A percentile compares a stretch with the other conserved stretches of the same genome.
Evolutionary conservation across 2,888 invertebrate species (phyloP).

Genomic region (Mythimna vitellina): DNA sequence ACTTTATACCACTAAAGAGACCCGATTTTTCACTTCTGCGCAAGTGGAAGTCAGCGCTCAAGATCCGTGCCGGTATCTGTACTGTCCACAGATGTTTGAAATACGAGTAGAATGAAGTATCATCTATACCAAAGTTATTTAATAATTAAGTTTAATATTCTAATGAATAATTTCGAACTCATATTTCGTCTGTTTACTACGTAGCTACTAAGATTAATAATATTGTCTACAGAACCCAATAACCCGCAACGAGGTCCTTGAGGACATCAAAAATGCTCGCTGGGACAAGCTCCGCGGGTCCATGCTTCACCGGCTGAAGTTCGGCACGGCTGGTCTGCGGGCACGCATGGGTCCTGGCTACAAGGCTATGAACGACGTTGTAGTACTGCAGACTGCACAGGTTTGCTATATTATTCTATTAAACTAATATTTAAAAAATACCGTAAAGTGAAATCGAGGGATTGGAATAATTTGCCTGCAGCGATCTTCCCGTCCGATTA

Average conservation of each 20-base stretch:
- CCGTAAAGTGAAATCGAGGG: too few species aligned
- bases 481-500: too few species aligned
- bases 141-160: too few species aligned
- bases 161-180: background rate
- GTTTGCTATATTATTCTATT: constrained; percentile 63
- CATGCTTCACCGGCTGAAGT: constrained; percentile 93
- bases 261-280: constrained; percentile 89
- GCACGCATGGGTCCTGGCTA: constrained; percentile 98
- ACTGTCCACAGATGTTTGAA: too few species aligned
- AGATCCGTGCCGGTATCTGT: too few species aligned
- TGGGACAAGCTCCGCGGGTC: constrained; percentile 91
- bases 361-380: constrained; percentile 98
- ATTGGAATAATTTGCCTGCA: too few species aligned
- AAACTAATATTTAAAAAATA: too few species aligned
- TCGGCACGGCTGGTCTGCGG: constrained; percentile 98
- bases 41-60: too few species aligned
- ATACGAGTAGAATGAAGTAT: too few species aligned
- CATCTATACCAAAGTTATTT: too few species aligned
- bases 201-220: background rate
- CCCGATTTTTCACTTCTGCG: too few species aligned
- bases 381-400: constrained; percentile 98
- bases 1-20: too few species aligned
- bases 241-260: constrained; percentile 92
- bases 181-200: background rate
- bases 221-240: constrained; percentile 89